Conservation (phyloP, 2,888 invertebrate species). For the Axea sp. region DNA sequence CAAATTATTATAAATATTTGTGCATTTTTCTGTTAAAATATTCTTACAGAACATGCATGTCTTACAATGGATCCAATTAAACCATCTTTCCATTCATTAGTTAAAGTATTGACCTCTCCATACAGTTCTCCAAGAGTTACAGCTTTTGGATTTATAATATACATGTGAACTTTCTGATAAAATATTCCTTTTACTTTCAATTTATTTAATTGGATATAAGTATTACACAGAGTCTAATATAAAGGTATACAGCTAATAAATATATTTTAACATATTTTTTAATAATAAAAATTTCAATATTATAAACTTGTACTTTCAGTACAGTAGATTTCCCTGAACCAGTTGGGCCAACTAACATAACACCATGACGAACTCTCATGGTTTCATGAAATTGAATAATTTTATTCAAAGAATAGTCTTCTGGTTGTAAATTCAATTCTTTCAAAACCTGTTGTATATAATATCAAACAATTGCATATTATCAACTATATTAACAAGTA, state of each 20-base stretch:
- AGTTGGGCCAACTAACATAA: conserved; percentile 95
- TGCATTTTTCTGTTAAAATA: no score
- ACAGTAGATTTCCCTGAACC: conserved; percentile 92
- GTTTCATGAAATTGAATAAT: conserved; percentile 93
- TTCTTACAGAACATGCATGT: conserved; percentile 81
- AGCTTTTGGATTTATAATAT: conserved; percentile 93
- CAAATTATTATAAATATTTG: no score
- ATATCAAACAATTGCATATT: no score
- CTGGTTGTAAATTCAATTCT: conserved; percentile 84
- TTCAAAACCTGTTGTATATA: no score
- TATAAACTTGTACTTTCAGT: conserved; percentile 84
- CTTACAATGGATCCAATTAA: conserved; percentile 86
- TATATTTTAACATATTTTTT: no score
- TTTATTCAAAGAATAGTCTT: conserved; percentile 85
- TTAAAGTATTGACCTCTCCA: conserved; percentile 90
- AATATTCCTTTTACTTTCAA: conserved; percentile 82
- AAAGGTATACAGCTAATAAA: no score
- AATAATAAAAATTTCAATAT: no score
- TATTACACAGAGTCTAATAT: conserved; percentile 85
- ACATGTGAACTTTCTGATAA: conserved; percentile 87
- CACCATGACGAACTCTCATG: conserved; percentile 94
- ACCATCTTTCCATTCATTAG: conserved; percentile 95
- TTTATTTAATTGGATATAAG: conserved; percentile 84
- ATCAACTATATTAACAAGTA: no score
- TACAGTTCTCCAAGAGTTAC: conserved; percentile 93